Evolutionary conservation across 1,140 invertebrate species (phyloP).

Genomic region (Macrosteles quadrilineatus): DNA sequence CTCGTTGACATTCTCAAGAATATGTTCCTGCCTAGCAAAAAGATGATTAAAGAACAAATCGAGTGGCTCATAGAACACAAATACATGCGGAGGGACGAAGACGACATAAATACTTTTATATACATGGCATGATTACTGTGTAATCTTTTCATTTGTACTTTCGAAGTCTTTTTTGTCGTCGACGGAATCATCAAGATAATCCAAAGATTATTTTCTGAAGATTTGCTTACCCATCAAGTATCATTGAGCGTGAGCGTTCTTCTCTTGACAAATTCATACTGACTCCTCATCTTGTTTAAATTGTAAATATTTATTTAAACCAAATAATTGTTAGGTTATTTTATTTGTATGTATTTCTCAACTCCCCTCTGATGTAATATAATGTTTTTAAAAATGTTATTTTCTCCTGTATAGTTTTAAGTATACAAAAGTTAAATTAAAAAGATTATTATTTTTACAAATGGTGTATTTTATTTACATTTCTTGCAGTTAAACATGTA

Average conservation of each 20-base stretch:
- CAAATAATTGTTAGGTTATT: constrained; percentile 11
- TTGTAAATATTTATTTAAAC: constrained; percentile 16
- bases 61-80: constrained; percentile 99
- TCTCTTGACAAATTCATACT: no score
- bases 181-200: no score
- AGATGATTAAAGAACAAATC: constrained; percentile 99
- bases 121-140: constrained; percentile 82
- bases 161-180: neutral
- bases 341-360: constrained; percentile 2
- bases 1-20: constrained; percentile 98
- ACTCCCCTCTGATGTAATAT: constrained; percentile 1
- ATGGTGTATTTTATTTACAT: neutral
- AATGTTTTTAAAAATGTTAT: constrained; percentile 23
- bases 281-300: neutral
- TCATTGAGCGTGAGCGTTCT: no score
- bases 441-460: constrained; percentile 24
- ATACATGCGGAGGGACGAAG: constrained; percentile 94
- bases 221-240: no score
- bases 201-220: no score
- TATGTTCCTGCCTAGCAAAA: constrained; percentile 98
- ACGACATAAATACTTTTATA: constrained; percentile 97
- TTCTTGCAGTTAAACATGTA: no score
- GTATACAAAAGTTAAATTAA: constrained; percentile 7
- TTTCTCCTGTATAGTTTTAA: constrained; percentile 9
- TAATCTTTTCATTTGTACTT: constrained; percentile 8